Conservation (phyloP, 2,113 vertebrate genomes). For the Macheiramphus alcinus region DNA sequence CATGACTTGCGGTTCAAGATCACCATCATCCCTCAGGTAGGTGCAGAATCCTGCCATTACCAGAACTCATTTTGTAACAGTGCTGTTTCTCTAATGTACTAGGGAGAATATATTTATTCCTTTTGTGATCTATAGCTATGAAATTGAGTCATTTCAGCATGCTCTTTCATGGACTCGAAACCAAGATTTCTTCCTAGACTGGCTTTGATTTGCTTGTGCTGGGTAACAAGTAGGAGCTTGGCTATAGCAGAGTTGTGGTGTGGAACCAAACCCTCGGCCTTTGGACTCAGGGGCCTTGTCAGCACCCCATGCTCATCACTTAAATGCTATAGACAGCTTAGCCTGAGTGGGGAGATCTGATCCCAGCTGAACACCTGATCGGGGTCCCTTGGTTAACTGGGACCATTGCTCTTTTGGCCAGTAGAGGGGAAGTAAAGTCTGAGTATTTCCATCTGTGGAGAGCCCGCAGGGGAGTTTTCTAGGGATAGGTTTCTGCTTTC, state of each 20-base stretch:
- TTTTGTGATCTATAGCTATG: background rate
- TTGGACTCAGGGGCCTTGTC: background rate
- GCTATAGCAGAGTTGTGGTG: background rate
- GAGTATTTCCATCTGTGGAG: background rate
- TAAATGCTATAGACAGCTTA: background rate
- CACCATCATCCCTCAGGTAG: slow-evolving; percentile 96
- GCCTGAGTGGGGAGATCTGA: background rate
- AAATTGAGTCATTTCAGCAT: background rate
- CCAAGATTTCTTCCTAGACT: background rate
- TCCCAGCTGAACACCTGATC: background rate
- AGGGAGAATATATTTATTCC: background rate
- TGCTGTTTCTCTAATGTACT: background rate
- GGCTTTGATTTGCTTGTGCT: background rate
- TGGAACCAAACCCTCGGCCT: background rate
- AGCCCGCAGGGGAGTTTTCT: background rate
- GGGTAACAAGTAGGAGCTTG: background rate
- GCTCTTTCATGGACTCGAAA: background rate
- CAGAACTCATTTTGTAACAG: background rate
- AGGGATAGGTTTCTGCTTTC: background rate
- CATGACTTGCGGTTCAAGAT: slow-evolving; percentile 90
- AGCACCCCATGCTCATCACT: background rate
- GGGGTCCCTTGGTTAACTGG: background rate
- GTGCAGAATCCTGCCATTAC: background rate
- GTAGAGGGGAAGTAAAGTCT: background rate
- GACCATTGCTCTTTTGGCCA: background rate